Evolutionary conservation across 2,888 invertebrate species (phyloP).

Genomic region (Drosophila paramelanica): DNA sequence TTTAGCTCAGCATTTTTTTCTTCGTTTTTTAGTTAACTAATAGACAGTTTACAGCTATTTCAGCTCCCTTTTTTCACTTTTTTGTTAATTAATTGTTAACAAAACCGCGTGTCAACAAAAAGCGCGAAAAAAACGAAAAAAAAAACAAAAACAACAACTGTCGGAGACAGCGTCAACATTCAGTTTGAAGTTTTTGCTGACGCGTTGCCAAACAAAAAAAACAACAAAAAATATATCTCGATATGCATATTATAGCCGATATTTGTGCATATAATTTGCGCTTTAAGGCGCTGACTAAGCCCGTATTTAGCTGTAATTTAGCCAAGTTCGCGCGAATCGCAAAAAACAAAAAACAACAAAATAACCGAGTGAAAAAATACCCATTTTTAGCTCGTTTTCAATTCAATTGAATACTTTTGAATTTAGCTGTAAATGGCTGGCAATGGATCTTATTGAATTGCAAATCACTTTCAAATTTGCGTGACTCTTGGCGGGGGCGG

Average conservation of each 20-base stretch:
- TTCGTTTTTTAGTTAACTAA: slow-evolving; percentile 25
- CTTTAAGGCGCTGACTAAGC: slow-evolving; percentile 67
- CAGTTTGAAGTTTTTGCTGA: slow-evolving; percentile 51
- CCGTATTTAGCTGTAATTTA: slow-evolving; percentile 62
- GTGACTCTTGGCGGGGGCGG: slow-evolving; percentile 1
- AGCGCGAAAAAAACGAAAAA: background rate
- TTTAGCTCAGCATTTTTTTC: slow-evolving; percentile 29
- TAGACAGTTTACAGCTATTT: slow-evolving; percentile 52
- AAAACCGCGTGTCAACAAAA: slow-evolving; percentile 56
- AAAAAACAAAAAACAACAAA: slow-evolving; percentile 18
- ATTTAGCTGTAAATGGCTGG: slow-evolving; percentile 36
- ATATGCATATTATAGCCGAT: slow-evolving; percentile 36
- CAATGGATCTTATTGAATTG: slow-evolving; percentile 59
- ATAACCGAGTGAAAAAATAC: slow-evolving; percentile 14
- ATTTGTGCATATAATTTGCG: slow-evolving; percentile 42
- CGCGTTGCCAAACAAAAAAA: slow-evolving; percentile 19
- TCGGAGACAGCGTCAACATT: slow-evolving; percentile 46
- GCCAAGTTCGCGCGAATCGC: slow-evolving; percentile 65
- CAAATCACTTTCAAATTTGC: slow-evolving; percentile 55
- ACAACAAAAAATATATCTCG: slow-evolving; percentile 17
- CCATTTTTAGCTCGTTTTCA: slow-evolving; percentile 42
- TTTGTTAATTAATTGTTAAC: slow-evolving; percentile 70
- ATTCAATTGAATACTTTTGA: slow-evolving; percentile 57
- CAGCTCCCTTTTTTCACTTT: slow-evolving; percentile 26
- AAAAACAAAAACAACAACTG: slow-evolving; percentile 8